A percentile compares a stretch with the other conserved stretches of the same genome.
phyloP scores from a whole-genome alignment of 30 jellyfish, hydroid and myxozoan species.

The Aurelia sp. region DNA sequence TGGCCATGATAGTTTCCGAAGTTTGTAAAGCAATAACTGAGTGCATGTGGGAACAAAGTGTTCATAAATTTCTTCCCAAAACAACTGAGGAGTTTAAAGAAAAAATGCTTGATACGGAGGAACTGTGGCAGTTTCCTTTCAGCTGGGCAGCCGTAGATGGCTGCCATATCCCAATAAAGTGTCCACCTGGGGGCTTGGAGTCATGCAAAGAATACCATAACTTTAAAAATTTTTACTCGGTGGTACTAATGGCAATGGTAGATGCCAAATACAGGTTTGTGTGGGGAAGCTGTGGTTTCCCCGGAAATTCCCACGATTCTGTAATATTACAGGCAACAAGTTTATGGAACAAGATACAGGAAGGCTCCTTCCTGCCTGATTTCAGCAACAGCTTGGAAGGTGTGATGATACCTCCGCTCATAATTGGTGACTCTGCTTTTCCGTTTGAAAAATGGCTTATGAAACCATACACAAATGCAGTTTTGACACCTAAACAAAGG shows the following conservation, averaged over 20 bases:
- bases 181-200: no score
- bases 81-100: conserved; percentile 18
- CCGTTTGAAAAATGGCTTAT: conserved; percentile 42
- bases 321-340: conserved; percentile 56
- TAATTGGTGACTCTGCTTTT: conserved; percentile 61
- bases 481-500: conserved; percentile 26
- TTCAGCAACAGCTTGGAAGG: not conserved
- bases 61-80: not conserved
- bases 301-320: conserved; percentile 72
- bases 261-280: conserved; percentile 70
- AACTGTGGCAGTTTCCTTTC: conserved; percentile 75
- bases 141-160: no score
- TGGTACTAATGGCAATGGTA: conserved; percentile 84
- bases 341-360: conserved; percentile 47
- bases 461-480: conserved; percentile 72
- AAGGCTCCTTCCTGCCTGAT: conserved; percentile 48
- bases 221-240: conserved; percentile 68
- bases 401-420: conserved; percentile 36
- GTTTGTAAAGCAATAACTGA: conserved; percentile 51
- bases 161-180: no score
- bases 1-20: conserved; percentile 41
- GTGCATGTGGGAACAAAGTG: conserved; percentile 32
- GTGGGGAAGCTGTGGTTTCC: conserved; percentile 87
- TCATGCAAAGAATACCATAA: not conserved
- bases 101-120: conserved; percentile 2